These are phyloP conservation scores for Terebella lapidaria DNA, from an alignment of 2,888 invertebrate species.

Conservation along the genomic window DNA sequence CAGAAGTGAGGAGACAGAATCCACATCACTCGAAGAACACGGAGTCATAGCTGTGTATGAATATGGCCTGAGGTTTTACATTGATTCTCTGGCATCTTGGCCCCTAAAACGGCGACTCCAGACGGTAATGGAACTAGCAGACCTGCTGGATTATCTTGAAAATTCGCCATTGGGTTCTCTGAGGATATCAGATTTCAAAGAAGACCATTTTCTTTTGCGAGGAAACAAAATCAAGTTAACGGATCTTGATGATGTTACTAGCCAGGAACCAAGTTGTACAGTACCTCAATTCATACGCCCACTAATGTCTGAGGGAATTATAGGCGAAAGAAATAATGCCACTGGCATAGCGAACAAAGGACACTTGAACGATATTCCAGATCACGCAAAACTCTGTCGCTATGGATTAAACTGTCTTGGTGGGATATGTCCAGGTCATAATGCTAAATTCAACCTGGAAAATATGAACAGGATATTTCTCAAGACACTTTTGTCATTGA, in stretches of 20 bases:
- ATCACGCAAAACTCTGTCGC: slow-evolving; percentile 2
- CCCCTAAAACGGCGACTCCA: slow-evolving; percentile 33
- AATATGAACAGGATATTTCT: slow-evolving; percentile 19
- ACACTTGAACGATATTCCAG: not conserved
- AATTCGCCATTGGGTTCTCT: slow-evolving; percentile 45
- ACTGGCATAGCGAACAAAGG: not conserved
- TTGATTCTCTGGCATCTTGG: slow-evolving; percentile 32
- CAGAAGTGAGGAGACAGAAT: slow-evolving; percentile 44
- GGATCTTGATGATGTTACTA: slow-evolving; percentile 46
- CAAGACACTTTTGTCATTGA: slow-evolving; percentile 4
- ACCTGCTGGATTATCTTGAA: slow-evolving; percentile 40
- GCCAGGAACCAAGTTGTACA: slow-evolving; percentile 18
- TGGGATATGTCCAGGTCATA: slow-evolving; percentile 20
- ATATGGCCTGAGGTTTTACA: slow-evolving; percentile 34
- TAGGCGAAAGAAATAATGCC: too few relatives aligned
- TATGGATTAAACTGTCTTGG: slow-evolving; percentile 17
- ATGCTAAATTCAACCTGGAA: slow-evolving; percentile 21
- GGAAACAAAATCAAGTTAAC: slow-evolving; percentile 40
- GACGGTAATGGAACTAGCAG: slow-evolving; percentile 36
- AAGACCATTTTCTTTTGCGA: slow-evolving; percentile 37
- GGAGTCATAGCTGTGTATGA: slow-evolving; percentile 44
- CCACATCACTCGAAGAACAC: slow-evolving; percentile 42
- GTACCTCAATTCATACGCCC: not conserved
- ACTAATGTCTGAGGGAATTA: too few relatives aligned
- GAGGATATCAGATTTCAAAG: slow-evolving; percentile 43